phyloP scores from a whole-genome alignment of 2,113 vertebrate species.

The Cercocebus atys region DNA sequence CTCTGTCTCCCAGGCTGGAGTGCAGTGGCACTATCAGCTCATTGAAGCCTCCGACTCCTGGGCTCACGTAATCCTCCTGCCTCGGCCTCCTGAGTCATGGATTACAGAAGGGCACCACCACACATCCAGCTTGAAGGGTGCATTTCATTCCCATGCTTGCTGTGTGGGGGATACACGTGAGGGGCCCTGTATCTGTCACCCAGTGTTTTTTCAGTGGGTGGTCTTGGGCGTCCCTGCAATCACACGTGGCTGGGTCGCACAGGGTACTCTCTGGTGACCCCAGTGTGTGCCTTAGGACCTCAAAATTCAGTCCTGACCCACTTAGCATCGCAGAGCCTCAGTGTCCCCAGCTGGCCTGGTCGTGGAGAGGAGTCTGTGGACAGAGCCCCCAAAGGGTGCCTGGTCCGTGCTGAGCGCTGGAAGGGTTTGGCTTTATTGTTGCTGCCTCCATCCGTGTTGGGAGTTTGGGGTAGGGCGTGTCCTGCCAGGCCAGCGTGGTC shows the following conservation, averaged over 20 bases:
- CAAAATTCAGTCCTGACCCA: background rate
- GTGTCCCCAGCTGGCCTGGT: background rate
- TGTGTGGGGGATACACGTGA: background rate
- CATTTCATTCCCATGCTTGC: rapidly evolving
- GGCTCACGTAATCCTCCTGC: background rate
- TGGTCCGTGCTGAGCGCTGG: background rate
- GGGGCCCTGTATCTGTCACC: rapidly evolving
- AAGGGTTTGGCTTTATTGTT: constrained; percentile 45
- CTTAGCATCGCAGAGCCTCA: background rate
- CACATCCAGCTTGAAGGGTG: no score
- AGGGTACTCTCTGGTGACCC: background rate
- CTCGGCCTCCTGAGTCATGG: background rate
- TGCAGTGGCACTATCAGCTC: no score
- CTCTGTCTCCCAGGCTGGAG: background rate
- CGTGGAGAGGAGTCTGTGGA: background rate
- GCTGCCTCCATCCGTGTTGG: background rate
- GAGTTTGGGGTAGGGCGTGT: background rate
- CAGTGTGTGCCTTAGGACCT: background rate
- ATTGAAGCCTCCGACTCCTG: background rate
- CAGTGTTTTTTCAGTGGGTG: background rate
- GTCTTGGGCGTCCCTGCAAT: background rate
- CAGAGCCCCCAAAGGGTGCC: background rate
- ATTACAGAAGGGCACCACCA: no score
- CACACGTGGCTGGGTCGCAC: rapidly evolving
- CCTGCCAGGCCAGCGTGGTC: background rate